A percentile compares a stretch with the other conserved stretches of the same genome.
Conservation (phyloP, 2,888 invertebrate species). For the Syrphus vitripennis region DNA sequence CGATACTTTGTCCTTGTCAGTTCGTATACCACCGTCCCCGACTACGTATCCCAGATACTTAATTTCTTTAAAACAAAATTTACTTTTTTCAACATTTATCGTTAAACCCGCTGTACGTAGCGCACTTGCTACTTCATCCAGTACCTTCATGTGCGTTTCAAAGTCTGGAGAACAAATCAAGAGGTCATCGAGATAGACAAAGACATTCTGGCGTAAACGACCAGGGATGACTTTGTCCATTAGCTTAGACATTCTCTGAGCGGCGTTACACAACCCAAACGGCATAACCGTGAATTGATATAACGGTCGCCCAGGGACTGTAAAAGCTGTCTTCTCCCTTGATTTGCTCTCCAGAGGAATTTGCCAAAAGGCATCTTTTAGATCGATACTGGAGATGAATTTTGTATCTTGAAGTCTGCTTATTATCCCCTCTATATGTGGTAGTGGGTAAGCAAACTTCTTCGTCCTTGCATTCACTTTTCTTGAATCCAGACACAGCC, state of each 20-base stretch:
- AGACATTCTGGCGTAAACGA: not conserved
- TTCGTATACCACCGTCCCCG: not conserved
- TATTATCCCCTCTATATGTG: not conserved
- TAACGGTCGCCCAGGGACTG: not conserved
- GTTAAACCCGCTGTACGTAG: not conserved
- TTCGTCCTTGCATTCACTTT: not conserved
- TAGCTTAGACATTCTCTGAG: conserved; percentile 15
- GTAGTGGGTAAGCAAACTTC: not conserved
- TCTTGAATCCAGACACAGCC: not conserved
- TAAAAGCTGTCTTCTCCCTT: not conserved
- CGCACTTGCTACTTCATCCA: not conserved
- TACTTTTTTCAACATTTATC: not conserved
- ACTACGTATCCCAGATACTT: not conserved
- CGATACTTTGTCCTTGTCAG: not conserved
- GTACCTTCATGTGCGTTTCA: not conserved
- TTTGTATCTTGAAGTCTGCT: not conserved
- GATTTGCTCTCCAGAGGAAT: not conserved
- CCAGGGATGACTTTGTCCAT: conserved; percentile 23
- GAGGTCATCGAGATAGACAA: conserved; percentile 9
- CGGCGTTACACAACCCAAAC: not conserved
- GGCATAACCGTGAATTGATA: not conserved
- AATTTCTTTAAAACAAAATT: not conserved
- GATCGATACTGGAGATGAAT: not conserved
- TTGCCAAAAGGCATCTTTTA: conserved; percentile 1
- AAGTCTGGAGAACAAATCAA: conserved; percentile 3